Base-by-base conservation (phyloP, 2,113 vertebrate genomes). In the Calcarius ornatus region DNA sequence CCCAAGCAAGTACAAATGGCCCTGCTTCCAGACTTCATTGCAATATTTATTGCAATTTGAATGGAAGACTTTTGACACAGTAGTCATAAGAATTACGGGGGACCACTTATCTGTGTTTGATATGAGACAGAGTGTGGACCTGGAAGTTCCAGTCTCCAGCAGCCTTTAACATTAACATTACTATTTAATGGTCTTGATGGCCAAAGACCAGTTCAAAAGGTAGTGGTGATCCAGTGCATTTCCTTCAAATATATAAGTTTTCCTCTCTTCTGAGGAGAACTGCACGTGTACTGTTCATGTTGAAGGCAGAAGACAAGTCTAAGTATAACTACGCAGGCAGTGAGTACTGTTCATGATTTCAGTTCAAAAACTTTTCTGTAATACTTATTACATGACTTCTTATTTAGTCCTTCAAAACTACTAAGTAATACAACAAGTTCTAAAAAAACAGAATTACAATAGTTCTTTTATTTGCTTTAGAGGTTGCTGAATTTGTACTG, bases 1-100 rank as follows among this genome's bases (percentile, higher is more conserved):
- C 98, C 97, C 97, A 19, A 99, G 98, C 98, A 98, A 98, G 97
- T 98, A 98, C 97, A 98, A 98, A 99, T 98, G 98, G 98, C 98
- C 97, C 98, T 98, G 97, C 98, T 99, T 99, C 98, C 98, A 98
- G 98, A 98, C 98, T 98, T 98, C 98, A 98, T 99, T 98, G 98
- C 98, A 99, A 98, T 98, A 99, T 99, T 99, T 99, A 99, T 98
- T 98, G 98, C 97, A 17, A 98, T 98, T 99, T 98, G 98, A 97
- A 98, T 98, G 97, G 98, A 98, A 99, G 98, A 98, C 98, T 99
- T 99, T 99, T 99, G 99, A 99, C 99, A 99, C 98, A 89, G 88
- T 97, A 96, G 97, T 98, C 98, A 98, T 99, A 99, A 99, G 99
- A 98, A 99, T 99, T 99, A 98, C 98, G 98, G 98, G 98, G 97